Conservation (phyloP, 2,888 invertebrate species). For the Tupiocoris notatus region DNA sequence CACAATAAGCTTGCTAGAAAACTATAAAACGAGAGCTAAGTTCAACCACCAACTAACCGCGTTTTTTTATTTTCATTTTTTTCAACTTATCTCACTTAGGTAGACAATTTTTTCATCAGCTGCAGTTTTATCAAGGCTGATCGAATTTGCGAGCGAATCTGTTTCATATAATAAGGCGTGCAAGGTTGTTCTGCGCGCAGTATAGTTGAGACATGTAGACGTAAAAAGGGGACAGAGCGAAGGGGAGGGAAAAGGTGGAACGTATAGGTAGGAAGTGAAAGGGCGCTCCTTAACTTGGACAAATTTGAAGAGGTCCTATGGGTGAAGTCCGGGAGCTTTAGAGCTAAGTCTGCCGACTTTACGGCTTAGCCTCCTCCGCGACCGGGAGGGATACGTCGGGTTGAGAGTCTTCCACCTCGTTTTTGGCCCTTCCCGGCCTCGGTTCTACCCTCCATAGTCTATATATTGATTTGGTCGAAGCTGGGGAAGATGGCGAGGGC, state of each 20-base stretch:
- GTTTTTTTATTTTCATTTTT: too few relatives aligned
- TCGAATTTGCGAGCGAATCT: too few relatives aligned
- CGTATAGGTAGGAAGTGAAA: slow-evolving; percentile 46
- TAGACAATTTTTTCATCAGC: too few relatives aligned
- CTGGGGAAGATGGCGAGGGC: background rate
- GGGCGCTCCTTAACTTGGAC: slow-evolving; percentile 47
- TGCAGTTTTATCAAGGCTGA: too few relatives aligned
- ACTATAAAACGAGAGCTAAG: too few relatives aligned
- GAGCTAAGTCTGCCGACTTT: slow-evolving; percentile 47
- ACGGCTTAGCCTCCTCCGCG: slow-evolving; percentile 44
- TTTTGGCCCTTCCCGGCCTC: background rate
- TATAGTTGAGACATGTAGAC: too few relatives aligned
- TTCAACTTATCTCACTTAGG: too few relatives aligned
- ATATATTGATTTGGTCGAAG: slow-evolving; percentile 42
- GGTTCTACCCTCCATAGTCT: slow-evolving; percentile 34
- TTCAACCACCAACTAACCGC: too few relatives aligned
- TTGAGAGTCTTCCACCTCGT: background rate
- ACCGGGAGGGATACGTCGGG: background rate
- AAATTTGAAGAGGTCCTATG: slow-evolving; percentile 47
- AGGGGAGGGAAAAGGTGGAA: slow-evolving; percentile 11
- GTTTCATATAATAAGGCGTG: too few relatives aligned
- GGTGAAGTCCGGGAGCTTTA: slow-evolving; percentile 44
- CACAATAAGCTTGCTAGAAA: too few relatives aligned
- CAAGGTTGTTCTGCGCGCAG: too few relatives aligned
- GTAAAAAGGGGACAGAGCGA: slow-evolving; percentile 1